Percentiles rank a stretch among this genome's conserved stretches.
These are phyloP conservation scores for Tinamus guttatus DNA, from an alignment of 2,113 vertebrate genomes.

Conservation along the genomic window DNA sequence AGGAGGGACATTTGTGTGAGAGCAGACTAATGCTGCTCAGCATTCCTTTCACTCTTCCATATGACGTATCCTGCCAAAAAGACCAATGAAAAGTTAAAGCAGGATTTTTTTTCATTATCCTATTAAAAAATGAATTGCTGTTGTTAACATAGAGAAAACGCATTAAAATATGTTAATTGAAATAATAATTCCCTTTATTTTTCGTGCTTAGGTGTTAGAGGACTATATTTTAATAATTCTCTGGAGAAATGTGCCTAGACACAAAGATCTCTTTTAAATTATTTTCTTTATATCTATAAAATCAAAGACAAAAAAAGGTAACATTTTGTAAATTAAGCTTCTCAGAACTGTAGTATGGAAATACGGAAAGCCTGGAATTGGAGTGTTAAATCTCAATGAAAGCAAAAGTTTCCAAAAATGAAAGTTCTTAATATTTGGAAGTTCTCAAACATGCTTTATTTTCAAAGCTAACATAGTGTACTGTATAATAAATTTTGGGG, in stretches of 20 bases:
- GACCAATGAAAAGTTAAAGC: neutral
- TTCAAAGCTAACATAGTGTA: neutral
- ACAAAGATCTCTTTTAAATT: neutral
- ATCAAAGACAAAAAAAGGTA: neutral
- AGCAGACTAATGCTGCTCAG: neutral
- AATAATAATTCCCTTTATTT: neutral
- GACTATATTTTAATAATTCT: neutral
- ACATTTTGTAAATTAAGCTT: neutral
- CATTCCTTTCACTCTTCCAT: neutral
- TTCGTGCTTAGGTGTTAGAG: neutral
- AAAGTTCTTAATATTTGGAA: neutral
- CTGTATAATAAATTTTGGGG: neutral
- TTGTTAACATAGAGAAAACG: neutral
- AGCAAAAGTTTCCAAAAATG: neutral
- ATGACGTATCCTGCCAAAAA: neutral
- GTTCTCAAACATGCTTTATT: neutral
- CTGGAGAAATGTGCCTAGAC: neutral
- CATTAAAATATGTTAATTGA: neutral
- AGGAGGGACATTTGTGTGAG: neutral
- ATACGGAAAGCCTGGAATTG: neutral
- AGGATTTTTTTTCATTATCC: neutral
- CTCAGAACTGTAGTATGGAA: neutral
- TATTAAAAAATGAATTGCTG: neutral
- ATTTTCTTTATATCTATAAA: neutral
- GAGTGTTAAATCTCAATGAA: neutral